phyloP scores from a whole-genome alignment of 2,113 vertebrate genomes.

The Noturus placidus region DNA sequence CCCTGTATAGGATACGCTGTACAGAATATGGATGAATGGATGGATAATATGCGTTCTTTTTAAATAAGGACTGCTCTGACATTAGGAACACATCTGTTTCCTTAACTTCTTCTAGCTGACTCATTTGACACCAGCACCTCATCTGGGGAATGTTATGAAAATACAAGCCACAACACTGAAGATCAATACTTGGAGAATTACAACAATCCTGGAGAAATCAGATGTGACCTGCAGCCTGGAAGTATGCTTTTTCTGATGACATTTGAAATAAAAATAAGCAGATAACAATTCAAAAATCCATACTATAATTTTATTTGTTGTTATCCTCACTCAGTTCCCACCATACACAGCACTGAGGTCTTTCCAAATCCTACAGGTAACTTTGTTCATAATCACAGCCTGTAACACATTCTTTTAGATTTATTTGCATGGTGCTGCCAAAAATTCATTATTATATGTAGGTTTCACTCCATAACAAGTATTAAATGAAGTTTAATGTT shows the following conservation, averaged over 20 bases:
- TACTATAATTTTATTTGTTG: background rate
- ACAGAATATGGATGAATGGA: too few species aligned
- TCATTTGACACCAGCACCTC: constrained; percentile 70
- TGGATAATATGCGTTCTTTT: background rate
- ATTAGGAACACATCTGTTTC: background rate
- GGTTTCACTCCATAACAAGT: background rate
- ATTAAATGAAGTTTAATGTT: background rate
- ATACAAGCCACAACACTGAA: constrained; percentile 33
- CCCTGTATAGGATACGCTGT: too few species aligned
- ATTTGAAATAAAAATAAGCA: background rate
- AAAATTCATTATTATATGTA: background rate
- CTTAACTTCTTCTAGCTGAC: constrained; percentile 54
- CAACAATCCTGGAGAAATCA: constrained; percentile 18
- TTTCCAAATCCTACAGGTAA: background rate
- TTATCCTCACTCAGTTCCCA: background rate
- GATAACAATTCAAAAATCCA: background rate
- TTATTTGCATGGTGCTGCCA: background rate
- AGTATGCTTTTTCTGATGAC: constrained; percentile 21
- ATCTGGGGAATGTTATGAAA: constrained; percentile 66
- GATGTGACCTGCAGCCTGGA: constrained; percentile 2
- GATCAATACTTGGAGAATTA: constrained; percentile 8
- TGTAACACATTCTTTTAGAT: background rate
- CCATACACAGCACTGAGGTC: background rate
- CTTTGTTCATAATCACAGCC: background rate
- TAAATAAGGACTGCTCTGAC: background rate